Conservation (phyloP, 1,140 invertebrate genomes). For the Rhagoletis zephyria region DNA sequence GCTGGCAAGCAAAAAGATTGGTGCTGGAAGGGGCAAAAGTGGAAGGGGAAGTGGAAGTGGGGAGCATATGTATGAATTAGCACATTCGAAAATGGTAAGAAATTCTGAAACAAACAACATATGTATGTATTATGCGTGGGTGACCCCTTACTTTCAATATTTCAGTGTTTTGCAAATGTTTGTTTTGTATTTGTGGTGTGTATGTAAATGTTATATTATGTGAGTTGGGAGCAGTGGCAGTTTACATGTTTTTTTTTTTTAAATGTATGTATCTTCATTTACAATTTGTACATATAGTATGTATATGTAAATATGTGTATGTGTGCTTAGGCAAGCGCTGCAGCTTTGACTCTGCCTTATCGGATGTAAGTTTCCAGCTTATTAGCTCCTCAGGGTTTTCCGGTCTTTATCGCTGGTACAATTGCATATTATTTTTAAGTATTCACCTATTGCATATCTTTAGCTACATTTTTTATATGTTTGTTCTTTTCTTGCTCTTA, state of each 20-base stretch:
- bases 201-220: background rate
- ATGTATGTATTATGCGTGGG: background rate
- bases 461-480: background rate
- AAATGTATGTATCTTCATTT: too few species aligned
- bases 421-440: background rate
- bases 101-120: background rate
- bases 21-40: background rate
- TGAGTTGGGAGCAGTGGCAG: conserved; percentile 35
- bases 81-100: background rate
- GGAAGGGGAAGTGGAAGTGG: background rate
- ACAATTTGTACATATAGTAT: too few species aligned
- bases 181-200: background rate
- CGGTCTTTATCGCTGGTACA: background rate
- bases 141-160: too few species aligned
- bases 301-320: too few species aligned
- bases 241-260: conserved; percentile 14
- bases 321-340: too few species aligned
- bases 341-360: too few species aligned
- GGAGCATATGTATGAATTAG: background rate
- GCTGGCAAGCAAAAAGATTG: background rate
- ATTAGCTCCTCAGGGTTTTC: too few species aligned
- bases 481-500: background rate
- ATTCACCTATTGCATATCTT: background rate
- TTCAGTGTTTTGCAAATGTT: background rate
- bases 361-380: too few species aligned